These are phyloP conservation scores for Cantharis flavilabris DNA, from an alignment of 2,888 invertebrate genomes.

Conservation along the genomic window DNA sequence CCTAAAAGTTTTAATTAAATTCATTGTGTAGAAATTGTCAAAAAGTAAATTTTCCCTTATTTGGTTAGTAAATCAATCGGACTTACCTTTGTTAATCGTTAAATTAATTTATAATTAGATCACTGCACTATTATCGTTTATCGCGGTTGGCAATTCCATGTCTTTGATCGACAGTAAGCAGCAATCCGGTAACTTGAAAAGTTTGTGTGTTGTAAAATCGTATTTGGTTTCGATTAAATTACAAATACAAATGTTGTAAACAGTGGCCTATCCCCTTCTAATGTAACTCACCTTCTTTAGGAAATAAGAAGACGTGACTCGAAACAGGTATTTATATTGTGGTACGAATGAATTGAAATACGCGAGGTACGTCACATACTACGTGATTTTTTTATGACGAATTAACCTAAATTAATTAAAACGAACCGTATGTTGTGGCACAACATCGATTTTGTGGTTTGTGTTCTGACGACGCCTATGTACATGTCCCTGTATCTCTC, in stretches of 20 bases:
- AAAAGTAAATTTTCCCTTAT: not conserved
- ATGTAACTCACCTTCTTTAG: not conserved
- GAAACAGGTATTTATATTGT: not conserved
- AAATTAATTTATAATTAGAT: not conserved
- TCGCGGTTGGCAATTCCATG: not conserved
- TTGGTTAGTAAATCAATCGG: not conserved
- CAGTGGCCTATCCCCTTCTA: not conserved
- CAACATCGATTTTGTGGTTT: not conserved
- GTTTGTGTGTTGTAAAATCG: not conserved
- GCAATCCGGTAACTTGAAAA: not conserved
- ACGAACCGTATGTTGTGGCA: not conserved
- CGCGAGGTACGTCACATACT: not conserved
- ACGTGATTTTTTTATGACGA: not conserved
- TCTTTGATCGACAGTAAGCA: not conserved
- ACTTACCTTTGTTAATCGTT: not conserved
- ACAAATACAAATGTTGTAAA: not conserved
- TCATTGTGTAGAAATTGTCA: not conserved
- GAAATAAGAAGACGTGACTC: conserved; percentile 5
- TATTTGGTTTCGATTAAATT: not conserved
- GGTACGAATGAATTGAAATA: not conserved
- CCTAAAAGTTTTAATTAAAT: not conserved
- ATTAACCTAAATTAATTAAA: not conserved
- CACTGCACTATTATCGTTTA: not conserved
- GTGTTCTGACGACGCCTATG: not conserved
- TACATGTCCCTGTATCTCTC: no score